Conservation (phyloP, 2,888 invertebrate genomes). For the Eupithecia pulchellata region DNA sequence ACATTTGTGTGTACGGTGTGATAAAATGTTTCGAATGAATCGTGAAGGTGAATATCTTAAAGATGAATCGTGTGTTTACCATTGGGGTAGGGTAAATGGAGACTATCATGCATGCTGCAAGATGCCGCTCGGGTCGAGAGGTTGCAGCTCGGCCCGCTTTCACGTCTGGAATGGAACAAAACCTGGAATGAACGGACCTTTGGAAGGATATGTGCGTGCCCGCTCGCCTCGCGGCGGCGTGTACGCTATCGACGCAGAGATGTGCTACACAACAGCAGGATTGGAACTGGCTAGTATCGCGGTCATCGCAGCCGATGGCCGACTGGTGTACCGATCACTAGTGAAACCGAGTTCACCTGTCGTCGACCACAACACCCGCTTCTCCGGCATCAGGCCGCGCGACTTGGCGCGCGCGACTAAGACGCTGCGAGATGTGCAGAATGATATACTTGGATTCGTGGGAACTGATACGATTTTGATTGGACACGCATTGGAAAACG, state of each 20-base stretch:
- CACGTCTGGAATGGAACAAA: slow-evolving; percentile 93
- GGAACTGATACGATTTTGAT: slow-evolving; percentile 94
- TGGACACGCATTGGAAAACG: slow-evolving; percentile 98
- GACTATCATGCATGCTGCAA: slow-evolving; percentile 88
- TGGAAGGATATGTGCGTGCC: slow-evolving; percentile 88
- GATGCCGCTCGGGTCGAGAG: slow-evolving; percentile 77
- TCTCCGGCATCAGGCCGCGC: slow-evolving; percentile 93
- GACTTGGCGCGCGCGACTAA: slow-evolving; percentile 87
- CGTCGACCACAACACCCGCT: slow-evolving; percentile 97
- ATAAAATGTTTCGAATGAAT: slow-evolving; percentile 89
- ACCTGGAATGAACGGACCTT: slow-evolving; percentile 90
- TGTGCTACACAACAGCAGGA: slow-evolving; percentile 96
- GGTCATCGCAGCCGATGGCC: slow-evolving; percentile 90
- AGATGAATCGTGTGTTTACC: slow-evolving; percentile 92
- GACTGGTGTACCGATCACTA: slow-evolving; percentile 92
- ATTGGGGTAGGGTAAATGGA: slow-evolving; percentile 93
- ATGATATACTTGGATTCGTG: slow-evolving; percentile 92
- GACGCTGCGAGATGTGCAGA: slow-evolving; percentile 92
- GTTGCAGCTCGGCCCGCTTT: slow-evolving; percentile 87
- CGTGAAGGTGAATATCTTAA: slow-evolving; percentile 89
- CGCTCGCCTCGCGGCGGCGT: slow-evolving; percentile 84
- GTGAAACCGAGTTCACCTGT: slow-evolving; percentile 93
- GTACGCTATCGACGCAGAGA: slow-evolving; percentile 97
- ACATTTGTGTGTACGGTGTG: slow-evolving; percentile 90
- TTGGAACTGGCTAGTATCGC: slow-evolving; percentile 95